Evolutionary conservation across 2,797 vertebrate species (phyloP), one percentile per base, ranked within the genome.

Genomic region (Euthynnus affinis): DNA sequence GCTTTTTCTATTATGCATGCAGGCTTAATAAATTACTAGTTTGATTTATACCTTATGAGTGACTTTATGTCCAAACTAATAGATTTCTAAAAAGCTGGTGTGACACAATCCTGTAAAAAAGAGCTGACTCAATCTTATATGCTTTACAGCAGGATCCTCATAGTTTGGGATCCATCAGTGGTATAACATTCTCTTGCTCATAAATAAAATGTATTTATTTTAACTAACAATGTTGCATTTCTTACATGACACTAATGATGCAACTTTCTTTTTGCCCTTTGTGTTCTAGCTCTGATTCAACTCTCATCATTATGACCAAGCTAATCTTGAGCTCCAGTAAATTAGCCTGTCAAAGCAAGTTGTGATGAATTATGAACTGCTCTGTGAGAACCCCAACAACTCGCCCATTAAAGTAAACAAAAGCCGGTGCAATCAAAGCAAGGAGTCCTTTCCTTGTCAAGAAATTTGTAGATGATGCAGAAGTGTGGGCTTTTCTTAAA

Each of bases 291-390:
- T 60, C 25, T 32, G 15, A 68, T 22, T 59, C 1, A 0, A 10
- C 27, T 15, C 8, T 37, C 9, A 22, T 34, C 40, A 13, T 22
- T n/a, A n/a, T 1, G 0, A 17, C 44, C 13, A 20, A 56, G 29
- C 22, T 57, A 17, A 27, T 22, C 17, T 55, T 18, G 14, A 63
- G 8, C 46, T 23, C 22, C 18, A 37, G 3, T 29, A 27, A 71
- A 70, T 76, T 69, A 34, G 34, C 48, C 44, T 18, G 13, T 71
- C 20, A 60, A 25, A 70, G 64, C 25, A 18, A 23, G 10, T 52
- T 51, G 15, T 58, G 15, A 7, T 25, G 22, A 42, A 29, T 20
- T n/a, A n/a, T 20, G 40, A 29, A 32, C 8, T 17, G 9, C 22
- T 51, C 42, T 22, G 25, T 37, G 7, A n/a, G 29, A 67, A 20